phyloP scores from a whole-genome alignment of 2,888 invertebrate genomes.

The Deilephila elpenor region DNA sequence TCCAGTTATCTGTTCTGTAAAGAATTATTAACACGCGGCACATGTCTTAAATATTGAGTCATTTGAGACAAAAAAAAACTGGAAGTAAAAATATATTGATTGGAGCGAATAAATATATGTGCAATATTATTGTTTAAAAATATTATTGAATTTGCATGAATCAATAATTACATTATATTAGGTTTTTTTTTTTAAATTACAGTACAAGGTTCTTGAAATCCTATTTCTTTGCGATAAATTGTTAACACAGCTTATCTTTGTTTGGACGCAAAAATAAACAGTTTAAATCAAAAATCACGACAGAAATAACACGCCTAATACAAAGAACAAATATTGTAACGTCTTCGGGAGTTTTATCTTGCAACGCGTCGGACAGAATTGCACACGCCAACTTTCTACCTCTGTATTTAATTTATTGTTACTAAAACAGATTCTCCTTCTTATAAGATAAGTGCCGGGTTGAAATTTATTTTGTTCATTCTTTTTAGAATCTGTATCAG shows the following conservation, averaged over 20 bases:
- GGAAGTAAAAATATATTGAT: not conserved
- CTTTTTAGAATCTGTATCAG: no score
- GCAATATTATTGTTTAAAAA: no score
- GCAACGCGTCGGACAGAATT: not conserved
- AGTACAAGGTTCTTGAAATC: no score
- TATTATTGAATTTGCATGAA: no score
- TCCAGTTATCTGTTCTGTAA: not conserved
- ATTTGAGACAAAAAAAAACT: not conserved
- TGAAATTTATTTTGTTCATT: not conserved
- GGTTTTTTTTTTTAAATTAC: no score
- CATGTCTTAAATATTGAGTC: not conserved
- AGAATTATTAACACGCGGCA: not conserved
- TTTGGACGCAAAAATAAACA: slow-evolving; percentile 2
- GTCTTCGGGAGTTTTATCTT: slow-evolving; percentile 7
- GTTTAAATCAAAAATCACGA: slow-evolving; percentile 9
- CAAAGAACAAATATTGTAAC: slow-evolving; percentile 16
- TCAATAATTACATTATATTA: no score
- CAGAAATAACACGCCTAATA: slow-evolving; percentile 10
- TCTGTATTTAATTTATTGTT: slow-evolving; percentile 3
- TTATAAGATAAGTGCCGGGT: not conserved
- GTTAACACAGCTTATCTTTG: not conserved
- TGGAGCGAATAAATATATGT: no score
- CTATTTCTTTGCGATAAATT: not conserved
- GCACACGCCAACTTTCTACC: slow-evolving; percentile 1
- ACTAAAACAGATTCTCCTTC: not conserved